Evolutionary conservation across 2,888 invertebrate species (phyloP).

Genomic region (Microplitis deprimator): DNA sequence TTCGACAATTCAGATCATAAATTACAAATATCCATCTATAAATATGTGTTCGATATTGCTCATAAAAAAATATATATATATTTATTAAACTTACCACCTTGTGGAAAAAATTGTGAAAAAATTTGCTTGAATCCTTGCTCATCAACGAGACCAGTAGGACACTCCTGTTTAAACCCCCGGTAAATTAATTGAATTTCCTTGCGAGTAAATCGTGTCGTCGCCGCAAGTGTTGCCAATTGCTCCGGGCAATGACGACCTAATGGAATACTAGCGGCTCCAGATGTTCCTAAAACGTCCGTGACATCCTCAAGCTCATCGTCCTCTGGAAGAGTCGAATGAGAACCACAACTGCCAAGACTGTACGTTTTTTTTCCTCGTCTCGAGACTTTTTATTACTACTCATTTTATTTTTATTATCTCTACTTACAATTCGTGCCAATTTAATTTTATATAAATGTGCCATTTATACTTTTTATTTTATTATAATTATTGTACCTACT

Average conservation of each 20-base stretch:
- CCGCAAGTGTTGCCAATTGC: slow-evolving; percentile 83
- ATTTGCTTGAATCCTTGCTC: slow-evolving; percentile 91
- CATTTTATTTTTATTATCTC: not conserved
- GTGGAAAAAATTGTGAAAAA: slow-evolving; percentile 91
- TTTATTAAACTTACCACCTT: slow-evolving; percentile 79
- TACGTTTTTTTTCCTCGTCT: slow-evolving; percentile 50
- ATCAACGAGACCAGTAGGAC: slow-evolving; percentile 88
- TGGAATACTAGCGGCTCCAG: slow-evolving; percentile 70
- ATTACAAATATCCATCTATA: no score
- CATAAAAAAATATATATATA: slow-evolving; percentile 13
- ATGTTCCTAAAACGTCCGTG: slow-evolving; percentile 71
- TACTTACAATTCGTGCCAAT: slow-evolving; percentile 23
- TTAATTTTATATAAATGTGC: not conserved
- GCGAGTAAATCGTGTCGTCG: slow-evolving; percentile 83
- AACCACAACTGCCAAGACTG: slow-evolving; percentile 63
- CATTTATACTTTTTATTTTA: not conserved
- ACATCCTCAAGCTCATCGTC: slow-evolving; percentile 82
- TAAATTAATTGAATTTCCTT: slow-evolving; percentile 93
- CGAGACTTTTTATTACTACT: slow-evolving; percentile 53
- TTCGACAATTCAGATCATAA: no score
- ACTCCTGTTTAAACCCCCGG: slow-evolving; percentile 91
- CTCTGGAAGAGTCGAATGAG: slow-evolving; percentile 74
- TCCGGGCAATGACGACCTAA: slow-evolving; percentile 83
- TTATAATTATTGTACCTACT: not conserved
- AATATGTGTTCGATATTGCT: not conserved